A percentile compares a stretch with the other conserved stretches of the same genome.
Evolutionary conservation across 2,113 vertebrate species (phyloP).

Genomic region (Xiphias gladius): DNA sequence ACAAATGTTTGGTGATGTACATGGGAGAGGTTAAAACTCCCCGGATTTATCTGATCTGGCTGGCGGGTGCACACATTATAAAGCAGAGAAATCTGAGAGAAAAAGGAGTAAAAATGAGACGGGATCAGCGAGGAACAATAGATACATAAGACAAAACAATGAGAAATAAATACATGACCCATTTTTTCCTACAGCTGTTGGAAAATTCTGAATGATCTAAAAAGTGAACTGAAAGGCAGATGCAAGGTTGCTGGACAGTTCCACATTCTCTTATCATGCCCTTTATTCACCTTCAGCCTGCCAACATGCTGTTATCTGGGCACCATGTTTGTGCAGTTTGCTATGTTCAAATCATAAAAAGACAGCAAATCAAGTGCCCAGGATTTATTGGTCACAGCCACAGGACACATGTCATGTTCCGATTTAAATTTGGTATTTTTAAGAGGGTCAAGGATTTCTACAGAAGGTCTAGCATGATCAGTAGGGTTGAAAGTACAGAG

Average conservation of each 20-base stretch:
- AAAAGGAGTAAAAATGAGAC: background rate
- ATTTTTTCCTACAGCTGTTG: background rate
- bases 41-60: background rate
- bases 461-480: too few species aligned
- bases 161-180: slow-evolving; percentile 2
- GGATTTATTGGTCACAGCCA: background rate
- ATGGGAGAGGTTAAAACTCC: background rate
- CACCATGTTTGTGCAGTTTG: slow-evolving; percentile 28
- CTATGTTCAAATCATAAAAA: slow-evolving; percentile 25
- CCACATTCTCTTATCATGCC: slow-evolving; percentile 30
- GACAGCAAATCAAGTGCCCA: background rate
- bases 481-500: too few species aligned
- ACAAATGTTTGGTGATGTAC: slow-evolving; percentile 25
- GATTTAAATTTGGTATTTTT: background rate
- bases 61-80: background rate
- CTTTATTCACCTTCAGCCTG: slow-evolving; percentile 31
- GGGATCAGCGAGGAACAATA: background rate
- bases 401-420: background rate
- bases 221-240: slow-evolving; percentile 17
- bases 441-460: background rate
- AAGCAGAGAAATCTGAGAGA: background rate
- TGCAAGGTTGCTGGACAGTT: slow-evolving; percentile 14
- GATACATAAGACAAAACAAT: background rate
- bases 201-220: background rate
- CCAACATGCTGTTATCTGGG: slow-evolving; percentile 32